Evolutionary conservation across 1,140 invertebrate species (phyloP), one percentile per base, ranked within the genome.

Genomic region (Cydia pomonella): DNA sequence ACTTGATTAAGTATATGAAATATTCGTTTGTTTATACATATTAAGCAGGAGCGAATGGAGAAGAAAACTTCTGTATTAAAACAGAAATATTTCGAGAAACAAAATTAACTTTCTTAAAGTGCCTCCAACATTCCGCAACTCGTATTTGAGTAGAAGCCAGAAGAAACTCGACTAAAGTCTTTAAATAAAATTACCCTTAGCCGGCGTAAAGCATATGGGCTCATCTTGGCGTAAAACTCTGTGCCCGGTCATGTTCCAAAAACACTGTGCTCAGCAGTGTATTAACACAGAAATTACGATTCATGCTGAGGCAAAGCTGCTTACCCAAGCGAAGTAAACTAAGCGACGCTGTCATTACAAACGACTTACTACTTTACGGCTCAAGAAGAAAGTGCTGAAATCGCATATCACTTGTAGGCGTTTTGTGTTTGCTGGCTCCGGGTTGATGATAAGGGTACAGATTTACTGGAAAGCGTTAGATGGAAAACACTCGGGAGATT

Each of bases 251-350:
- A 69, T 69, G 29, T 69, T 69, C 64, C 64, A 69, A 38, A 69
- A 33, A 69, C 64, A 69, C 64, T 69, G 64, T 69, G 64, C 27
- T 33, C 64, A 33, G 27, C 64, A 33, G 27, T 69, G 64, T 69
- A 69, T 69, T 69, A 69, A 69, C 64, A 69, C 64, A 69, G 27
- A 69, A 69, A 69, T 69, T 69, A 69, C 64, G 64, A 69, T 69
- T 33, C 64, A 69, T 69, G 64, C 64, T n/a, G 29, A 69, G 27
- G 27, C 33, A 33, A 69, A 69, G 29, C 27, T 69, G 29, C 29
- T 29, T 29, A 69, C 7, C 29, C 16, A 7, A 21, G 16, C 16
- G n/a, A 38, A 69, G 16, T 18, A 33, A 69, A 18, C 29, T 38
- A 38, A 69, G 64, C n/a, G 29, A 38, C 27, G 9, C 18, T 18